Percentiles rank a stretch among this genome's conserved stretches.
phyloP scores from a whole-genome alignment of 2,888 invertebrate genomes.

The Quadroppia sp. region DNA sequence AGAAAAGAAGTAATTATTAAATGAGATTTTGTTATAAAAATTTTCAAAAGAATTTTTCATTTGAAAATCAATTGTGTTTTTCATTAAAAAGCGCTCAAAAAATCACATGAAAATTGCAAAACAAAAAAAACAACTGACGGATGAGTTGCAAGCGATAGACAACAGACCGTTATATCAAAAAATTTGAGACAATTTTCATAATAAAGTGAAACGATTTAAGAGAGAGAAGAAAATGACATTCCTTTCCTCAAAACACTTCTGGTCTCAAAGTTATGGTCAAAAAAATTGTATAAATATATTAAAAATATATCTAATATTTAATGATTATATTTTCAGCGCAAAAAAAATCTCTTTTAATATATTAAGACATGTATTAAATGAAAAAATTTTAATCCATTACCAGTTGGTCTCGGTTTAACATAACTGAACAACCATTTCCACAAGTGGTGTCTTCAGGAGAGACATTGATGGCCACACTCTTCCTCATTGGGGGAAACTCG shows the following conservation, averaged over 20 bases:
- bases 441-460: background rate
- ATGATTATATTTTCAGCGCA: background rate
- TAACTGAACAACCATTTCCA: background rate
- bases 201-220: too few relatives aligned
- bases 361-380: too few relatives aligned
- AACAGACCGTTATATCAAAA: background rate
- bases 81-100: background rate
- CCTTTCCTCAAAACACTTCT: too few relatives aligned
- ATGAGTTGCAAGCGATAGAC: background rate
- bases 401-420: background rate
- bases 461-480: background rate
- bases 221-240: too few relatives aligned
- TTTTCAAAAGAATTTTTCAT: too few relatives aligned
- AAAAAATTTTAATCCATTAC: too few relatives aligned
- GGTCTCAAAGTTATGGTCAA: too few relatives aligned
- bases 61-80: background rate
- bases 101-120: background rate
- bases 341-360: background rate
- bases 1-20: background rate
- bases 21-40: too few relatives aligned
- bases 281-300: too few relatives aligned
- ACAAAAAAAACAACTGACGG: background rate
- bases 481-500: slow-evolving; percentile 1
- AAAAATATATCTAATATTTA: background rate
- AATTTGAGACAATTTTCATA: too few relatives aligned